Conservation (phyloP, 2,113 vertebrate species). For the Tinamus guttatus region DNA sequence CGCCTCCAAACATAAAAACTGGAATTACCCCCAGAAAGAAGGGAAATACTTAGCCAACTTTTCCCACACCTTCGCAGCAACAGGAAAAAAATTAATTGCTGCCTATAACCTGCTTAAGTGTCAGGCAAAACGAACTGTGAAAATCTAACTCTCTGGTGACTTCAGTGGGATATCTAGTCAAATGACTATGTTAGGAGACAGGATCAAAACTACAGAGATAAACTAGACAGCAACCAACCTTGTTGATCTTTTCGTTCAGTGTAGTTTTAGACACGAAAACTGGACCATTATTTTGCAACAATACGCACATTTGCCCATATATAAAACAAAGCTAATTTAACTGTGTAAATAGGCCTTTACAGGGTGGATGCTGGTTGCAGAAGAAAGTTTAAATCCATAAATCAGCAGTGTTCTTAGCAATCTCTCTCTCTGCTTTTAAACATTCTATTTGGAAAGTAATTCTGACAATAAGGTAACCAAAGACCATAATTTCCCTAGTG, state of each 20-base stretch:
- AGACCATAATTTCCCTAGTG: neutral
- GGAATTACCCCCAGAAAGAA: neutral
- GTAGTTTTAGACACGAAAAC: neutral
- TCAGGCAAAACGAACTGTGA: neutral
- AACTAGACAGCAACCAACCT: neutral
- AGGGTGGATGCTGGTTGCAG: neutral
- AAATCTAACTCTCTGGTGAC: neutral
- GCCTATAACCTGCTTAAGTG: neutral
- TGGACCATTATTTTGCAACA: neutral
- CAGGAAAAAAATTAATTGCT: slow-evolving; percentile 22
- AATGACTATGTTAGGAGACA: neutral
- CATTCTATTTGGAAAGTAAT: neutral
- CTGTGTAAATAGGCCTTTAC: neutral
- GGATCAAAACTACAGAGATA: neutral
- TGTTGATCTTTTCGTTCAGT: neutral
- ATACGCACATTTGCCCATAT: neutral
- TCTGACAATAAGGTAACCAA: neutral
- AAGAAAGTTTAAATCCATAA: neutral
- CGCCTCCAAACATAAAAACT: neutral
- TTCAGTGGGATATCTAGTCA: neutral
- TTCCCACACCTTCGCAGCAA: neutral
- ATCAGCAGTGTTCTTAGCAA: neutral
- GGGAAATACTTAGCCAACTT: neutral
- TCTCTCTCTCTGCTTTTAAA: neutral
- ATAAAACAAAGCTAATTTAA: neutral